phyloP scores from a whole-genome alignment of 2,888 invertebrate species.

The Drosophila buzzatii region DNA sequence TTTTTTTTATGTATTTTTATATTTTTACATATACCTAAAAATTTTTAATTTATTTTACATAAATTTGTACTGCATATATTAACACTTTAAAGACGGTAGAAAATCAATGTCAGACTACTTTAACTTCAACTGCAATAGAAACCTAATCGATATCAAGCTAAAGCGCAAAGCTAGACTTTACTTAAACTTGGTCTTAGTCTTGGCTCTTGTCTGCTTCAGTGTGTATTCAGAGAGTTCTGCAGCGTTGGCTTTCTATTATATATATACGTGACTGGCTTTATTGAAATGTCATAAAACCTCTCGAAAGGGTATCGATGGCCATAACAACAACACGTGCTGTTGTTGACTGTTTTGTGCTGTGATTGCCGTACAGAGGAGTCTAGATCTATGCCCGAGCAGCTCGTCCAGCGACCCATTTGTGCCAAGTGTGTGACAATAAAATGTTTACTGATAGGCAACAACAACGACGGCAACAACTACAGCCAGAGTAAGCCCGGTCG shows the following conservation, averaged over 20 bases:
- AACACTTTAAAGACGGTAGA: too few species aligned
- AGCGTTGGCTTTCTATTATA: too few species aligned
- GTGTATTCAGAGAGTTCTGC: not conserved
- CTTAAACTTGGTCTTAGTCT: not conserved
- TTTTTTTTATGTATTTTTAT: too few species aligned
- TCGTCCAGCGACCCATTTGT: conserved; percentile 67
- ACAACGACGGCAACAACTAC: conserved; percentile 36
- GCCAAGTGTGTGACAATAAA: conserved; percentile 81
- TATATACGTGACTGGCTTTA: conserved; percentile 12
- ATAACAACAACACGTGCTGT: conserved; percentile 54
- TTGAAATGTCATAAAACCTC: conserved; percentile 31
- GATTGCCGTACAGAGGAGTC: conserved; percentile 68
- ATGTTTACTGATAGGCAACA: conserved; percentile 75
- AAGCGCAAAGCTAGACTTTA: not conserved
- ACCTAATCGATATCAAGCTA: not conserved
- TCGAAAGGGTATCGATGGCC: conserved; percentile 50
- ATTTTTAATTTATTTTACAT: too few species aligned
- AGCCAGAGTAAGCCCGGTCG: conserved; percentile 35
- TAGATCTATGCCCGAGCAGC: conserved; percentile 52
- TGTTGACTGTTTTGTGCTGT: conserved; percentile 73
- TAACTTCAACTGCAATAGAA: not conserved
- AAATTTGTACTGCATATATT: too few species aligned
- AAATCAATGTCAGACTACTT: too few species aligned
- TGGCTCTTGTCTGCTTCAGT: not conserved
- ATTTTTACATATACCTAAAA: too few species aligned